Evolutionary conservation across 2,888 invertebrate genomes (phyloP).

Genomic region (Blastobasis lacticolella): DNA sequence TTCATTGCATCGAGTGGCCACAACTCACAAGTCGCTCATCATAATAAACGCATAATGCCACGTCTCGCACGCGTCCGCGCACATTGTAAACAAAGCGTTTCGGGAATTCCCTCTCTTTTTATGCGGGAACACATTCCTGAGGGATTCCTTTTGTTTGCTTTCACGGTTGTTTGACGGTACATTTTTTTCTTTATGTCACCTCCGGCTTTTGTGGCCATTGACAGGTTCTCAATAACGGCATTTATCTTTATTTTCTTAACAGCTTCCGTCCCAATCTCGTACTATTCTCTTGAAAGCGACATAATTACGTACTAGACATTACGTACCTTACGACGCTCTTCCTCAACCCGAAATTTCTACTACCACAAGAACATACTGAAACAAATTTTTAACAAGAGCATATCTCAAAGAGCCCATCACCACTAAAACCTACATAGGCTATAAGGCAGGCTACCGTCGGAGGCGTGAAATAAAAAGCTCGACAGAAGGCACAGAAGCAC

Average conservation of each 20-base stretch:
- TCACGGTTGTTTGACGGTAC: slow-evolving; percentile 40
- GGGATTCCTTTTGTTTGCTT: slow-evolving; percentile 72
- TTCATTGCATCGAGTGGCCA: slow-evolving; percentile 55
- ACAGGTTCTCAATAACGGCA: no score
- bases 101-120: slow-evolving; percentile 69
- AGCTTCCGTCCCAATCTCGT: no score
- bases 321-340: no score
- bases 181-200: slow-evolving; percentile 48
- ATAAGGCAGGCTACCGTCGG: slow-evolving; percentile 22
- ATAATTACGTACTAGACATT: no score
- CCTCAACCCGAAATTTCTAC: no score
- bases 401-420: no score
- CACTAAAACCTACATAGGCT: no score
- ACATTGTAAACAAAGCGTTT: slow-evolving; percentile 68
- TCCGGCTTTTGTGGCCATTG: slow-evolving; percentile 20
- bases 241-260: no score
- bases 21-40: slow-evolving; percentile 33
- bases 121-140: slow-evolving; percentile 64
- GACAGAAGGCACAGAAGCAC: slow-evolving; percentile 53
- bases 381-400: no score
- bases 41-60: slow-evolving; percentile 55
- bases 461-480: slow-evolving; percentile 71
- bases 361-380: no score
- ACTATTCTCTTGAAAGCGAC: no score
- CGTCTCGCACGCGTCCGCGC: slow-evolving; percentile 36